phyloP scores from a whole-genome alignment of 92 coral and sea anemone genomes.

The Epizoanthus illoricatus region DNA sequence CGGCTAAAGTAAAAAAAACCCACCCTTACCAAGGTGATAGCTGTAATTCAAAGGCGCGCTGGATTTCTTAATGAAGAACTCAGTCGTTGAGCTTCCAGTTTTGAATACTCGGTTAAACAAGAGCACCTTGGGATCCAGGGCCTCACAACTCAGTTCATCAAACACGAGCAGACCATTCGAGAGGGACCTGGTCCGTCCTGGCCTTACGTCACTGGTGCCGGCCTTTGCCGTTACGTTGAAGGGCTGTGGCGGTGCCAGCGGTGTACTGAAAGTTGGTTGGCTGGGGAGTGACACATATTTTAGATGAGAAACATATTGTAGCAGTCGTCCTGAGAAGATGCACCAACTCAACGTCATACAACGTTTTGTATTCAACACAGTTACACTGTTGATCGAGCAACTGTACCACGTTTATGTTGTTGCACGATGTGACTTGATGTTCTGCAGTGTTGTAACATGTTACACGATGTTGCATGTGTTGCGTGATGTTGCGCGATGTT shows the following conservation, averaged over 20 bases:
- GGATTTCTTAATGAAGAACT: constrained; percentile 48
- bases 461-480: too few species aligned
- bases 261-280: constrained; percentile 7
- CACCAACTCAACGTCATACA: too few species aligned
- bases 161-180: constrained; percentile 50
- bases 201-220: neutral
- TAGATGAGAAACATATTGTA: too few species aligned
- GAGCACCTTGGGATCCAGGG: constrained; percentile 54
- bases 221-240: neutral
- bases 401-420: too few species aligned
- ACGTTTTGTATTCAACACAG: too few species aligned
- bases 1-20: neutral
- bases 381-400: too few species aligned
- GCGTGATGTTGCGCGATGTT: too few species aligned
- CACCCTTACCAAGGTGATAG: constrained; percentile 58
- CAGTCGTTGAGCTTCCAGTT: constrained; percentile 70
- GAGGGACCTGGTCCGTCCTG: neutral
- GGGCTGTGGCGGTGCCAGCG: neutral
- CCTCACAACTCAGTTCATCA: constrained; percentile 45
- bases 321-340: too few species aligned
- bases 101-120: constrained; percentile 65
- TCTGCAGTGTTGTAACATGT: too few species aligned
- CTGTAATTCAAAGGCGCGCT: constrained; percentile 46
- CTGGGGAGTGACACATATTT: neutral
- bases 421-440: too few species aligned